Evolutionary conservation across 2,888 invertebrate genomes (phyloP).

Genomic region (Apocheima hispidaria): DNA sequence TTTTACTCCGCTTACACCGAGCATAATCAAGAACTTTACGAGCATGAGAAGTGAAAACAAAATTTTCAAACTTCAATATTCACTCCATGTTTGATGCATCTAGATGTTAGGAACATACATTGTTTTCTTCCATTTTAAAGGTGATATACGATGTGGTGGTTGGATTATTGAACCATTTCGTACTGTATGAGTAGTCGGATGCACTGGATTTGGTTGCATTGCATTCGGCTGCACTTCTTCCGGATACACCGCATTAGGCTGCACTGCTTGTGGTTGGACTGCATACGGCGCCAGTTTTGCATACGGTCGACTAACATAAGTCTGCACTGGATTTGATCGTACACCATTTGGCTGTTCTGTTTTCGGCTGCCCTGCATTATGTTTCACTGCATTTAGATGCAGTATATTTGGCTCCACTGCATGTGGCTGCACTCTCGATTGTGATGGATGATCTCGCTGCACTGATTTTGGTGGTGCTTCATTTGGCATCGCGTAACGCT

Average conservation of each 20-base stretch:
- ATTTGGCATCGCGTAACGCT: background rate
- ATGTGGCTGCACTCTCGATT: background rate
- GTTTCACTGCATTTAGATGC: background rate
- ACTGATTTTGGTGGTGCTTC: background rate
- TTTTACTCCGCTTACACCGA: too few relatives aligned
- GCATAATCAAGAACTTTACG: too few relatives aligned
- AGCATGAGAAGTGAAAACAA: too few relatives aligned
- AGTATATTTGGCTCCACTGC: background rate
- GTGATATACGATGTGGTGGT: slow-evolving; percentile 15
- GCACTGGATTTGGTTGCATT: background rate
- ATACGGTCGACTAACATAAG: background rate
- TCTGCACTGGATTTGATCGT: background rate
- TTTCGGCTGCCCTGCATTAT: background rate
- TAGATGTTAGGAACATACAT: background rate
- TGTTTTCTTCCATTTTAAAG: slow-evolving; percentile 3
- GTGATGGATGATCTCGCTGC: too few relatives aligned
- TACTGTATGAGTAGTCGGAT: background rate
- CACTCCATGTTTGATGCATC: background rate
- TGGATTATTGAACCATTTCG: background rate
- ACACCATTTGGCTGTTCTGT: background rate
- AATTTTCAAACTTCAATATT: background rate
- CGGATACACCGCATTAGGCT: background rate
- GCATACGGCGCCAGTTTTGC: too few relatives aligned
- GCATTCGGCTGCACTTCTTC: background rate
- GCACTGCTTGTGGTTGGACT: background rate